Evolutionary conservation across 2,888 invertebrate species (phyloP).

Genomic region (Agrochola lychnidis): DNA sequence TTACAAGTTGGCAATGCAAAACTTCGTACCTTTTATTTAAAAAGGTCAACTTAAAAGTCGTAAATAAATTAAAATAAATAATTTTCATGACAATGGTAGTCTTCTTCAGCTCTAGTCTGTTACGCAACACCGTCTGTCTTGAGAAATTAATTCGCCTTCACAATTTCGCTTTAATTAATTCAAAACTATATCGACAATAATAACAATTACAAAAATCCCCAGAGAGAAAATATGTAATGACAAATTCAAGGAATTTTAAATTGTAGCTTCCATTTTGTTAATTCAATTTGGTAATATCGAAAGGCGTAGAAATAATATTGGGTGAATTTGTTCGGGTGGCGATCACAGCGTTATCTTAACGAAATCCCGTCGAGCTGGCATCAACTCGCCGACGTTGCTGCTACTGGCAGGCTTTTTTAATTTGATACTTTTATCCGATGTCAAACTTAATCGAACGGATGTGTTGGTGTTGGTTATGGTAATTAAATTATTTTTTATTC

Average conservation of each 20-base stretch:
- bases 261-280: conserved; percentile 43
- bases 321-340: conserved; percentile 70
- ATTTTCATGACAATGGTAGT: conserved; percentile 31
- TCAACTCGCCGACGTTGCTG: conserved; percentile 60
- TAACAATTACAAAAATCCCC: conserved; percentile 11
- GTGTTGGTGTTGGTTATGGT: conserved; percentile 4
- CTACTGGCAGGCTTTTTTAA: conserved; percentile 54
- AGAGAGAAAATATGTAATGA: not conserved
- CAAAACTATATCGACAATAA: conserved; percentile 39
- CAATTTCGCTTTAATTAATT: conserved; percentile 32
- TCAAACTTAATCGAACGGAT: conserved; percentile 32
- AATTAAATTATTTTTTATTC: conserved; percentile 6
- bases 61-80: conserved; percentile 30
- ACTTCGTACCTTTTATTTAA: not conserved
- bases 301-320: conserved; percentile 68
- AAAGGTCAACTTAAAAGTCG: conserved; percentile 7
- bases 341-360: conserved; percentile 73
- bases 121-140: conserved; percentile 14
- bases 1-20: not conserved
- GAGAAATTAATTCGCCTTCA: conserved; percentile 21
- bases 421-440: conserved; percentile 54
- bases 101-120: not conserved
- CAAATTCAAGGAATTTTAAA: conserved; percentile 30
- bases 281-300: conserved; percentile 58
- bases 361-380: conserved; percentile 68